Evolutionary conservation across 2,888 invertebrate species (phyloP).

Genomic region (Allygus modestus): DNA sequence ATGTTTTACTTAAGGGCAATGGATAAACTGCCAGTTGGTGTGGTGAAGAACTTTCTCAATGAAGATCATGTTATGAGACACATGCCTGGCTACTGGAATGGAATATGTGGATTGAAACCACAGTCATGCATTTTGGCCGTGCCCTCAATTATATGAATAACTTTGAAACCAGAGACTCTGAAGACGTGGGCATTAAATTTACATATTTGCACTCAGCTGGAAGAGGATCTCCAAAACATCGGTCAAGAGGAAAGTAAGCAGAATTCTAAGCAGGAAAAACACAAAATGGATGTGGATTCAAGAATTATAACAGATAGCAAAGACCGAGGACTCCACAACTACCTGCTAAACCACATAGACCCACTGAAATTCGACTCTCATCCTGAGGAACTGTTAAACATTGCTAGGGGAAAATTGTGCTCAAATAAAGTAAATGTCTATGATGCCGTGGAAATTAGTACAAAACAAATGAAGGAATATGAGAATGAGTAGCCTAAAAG

Average conservation of each 20-base stretch:
- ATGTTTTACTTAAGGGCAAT: conserved; percentile 12
- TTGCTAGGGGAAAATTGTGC: neutral
- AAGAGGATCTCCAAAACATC: neutral
- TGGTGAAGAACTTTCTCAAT: neutral
- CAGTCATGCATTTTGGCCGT: conserved; percentile 8
- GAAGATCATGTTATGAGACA: conserved; percentile 28
- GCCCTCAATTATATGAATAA: conserved; percentile 6
- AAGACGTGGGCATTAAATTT: conserved; percentile 6
- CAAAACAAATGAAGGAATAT: neutral
- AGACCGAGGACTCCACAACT: neutral
- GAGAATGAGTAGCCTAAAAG: neutral
- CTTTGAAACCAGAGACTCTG: conserved; percentile 24
- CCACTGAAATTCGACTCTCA: neutral
- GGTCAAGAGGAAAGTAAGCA: neutral
- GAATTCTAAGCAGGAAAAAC: no score
- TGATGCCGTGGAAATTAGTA: neutral
- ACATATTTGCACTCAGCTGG: neutral
- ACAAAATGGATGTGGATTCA: neutral
- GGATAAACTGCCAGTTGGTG: neutral
- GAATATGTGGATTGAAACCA: conserved; percentile 32
- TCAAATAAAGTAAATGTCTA: neutral
- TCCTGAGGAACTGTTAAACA: neutral
- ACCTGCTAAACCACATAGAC: neutral
- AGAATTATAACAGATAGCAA: neutral
- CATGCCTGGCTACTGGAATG: conserved; percentile 25